Percentiles rank a stretch among this genome's conserved stretches.
Conservation (phyloP, 2,888 invertebrate genomes). For the Cacoxenus indagator region DNA sequence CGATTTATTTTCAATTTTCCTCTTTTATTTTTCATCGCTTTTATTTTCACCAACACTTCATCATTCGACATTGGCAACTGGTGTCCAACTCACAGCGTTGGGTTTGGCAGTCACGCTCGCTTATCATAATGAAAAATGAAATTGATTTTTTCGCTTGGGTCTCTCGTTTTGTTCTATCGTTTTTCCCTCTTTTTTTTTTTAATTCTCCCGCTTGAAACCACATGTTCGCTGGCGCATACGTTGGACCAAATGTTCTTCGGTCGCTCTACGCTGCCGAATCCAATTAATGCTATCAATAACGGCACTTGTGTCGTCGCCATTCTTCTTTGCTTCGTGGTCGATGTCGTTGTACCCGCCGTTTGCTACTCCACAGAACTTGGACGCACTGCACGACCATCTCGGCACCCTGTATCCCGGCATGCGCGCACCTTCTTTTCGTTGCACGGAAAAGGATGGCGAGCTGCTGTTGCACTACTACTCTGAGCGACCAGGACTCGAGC, state of each 20-base stretch:
- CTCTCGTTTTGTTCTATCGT: background rate
- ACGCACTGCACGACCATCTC: slow-evolving; percentile 94
- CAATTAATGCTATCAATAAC: background rate
- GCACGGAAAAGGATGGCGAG: slow-evolving; percentile 93
- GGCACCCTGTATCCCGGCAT: slow-evolving; percentile 95
- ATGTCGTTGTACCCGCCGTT: background rate
- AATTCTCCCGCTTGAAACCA: slow-evolving; percentile 24
- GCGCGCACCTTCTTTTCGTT: slow-evolving; percentile 95
- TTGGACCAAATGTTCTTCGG: background rate
- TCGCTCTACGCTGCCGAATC: background rate
- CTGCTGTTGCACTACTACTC: slow-evolving; percentile 96
- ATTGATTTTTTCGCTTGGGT: slow-evolving; percentile 51
- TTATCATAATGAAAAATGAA: slow-evolving; percentile 62
- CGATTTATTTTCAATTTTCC: slow-evolving; percentile 65
- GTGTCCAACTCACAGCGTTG: background rate
- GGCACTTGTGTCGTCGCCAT: slow-evolving; percentile 14
- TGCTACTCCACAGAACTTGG: slow-evolving; percentile 81
- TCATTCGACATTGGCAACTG: slow-evolving; percentile 1
- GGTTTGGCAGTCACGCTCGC: slow-evolving; percentile 32
- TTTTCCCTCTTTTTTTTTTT: no score
- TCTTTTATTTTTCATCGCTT: slow-evolving; percentile 52
- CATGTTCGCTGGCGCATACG: slow-evolving; percentile 34
- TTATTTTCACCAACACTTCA: slow-evolving; percentile 35
- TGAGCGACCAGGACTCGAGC: slow-evolving; percentile 92
- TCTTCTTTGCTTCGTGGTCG: background rate